phyloP scores from a whole-genome alignment of 2,888 invertebrate species.

The Macaria liturata region DNA sequence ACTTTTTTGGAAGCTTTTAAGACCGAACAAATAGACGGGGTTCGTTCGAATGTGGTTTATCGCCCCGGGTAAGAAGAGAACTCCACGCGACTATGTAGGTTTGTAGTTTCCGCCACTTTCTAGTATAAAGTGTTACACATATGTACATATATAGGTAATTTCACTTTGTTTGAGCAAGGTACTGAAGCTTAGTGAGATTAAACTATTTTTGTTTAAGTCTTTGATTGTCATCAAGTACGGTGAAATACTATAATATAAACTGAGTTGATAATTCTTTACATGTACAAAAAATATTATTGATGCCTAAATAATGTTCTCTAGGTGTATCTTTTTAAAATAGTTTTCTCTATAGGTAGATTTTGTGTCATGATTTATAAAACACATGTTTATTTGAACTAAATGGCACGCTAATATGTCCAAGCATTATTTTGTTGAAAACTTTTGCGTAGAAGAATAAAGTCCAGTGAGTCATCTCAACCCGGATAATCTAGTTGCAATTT shows the following conservation, averaged over 20 bases:
- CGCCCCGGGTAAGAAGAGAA: conserved; percentile 27
- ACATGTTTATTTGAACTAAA: no score
- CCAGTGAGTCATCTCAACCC: conserved; percentile 41
- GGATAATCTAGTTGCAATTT: conserved; percentile 48
- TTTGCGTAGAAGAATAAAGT: no score
- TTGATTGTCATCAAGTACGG: no score
- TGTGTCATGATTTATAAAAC: no score
- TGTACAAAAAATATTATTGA: no score
- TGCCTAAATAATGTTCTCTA: no score
- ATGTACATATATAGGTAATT: neutral
- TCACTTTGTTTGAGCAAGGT: neutral
- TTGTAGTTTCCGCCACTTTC: conserved; percentile 17
- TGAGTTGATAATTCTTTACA: no score
- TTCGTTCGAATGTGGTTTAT: conserved; percentile 34
- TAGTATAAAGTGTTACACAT: neutral
- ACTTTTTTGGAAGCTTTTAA: conserved; percentile 54
- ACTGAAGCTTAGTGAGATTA: conserved; percentile 20
- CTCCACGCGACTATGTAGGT: conserved; percentile 17
- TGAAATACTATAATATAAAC: no score
- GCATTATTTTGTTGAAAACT: no score
- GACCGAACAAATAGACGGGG: conserved; percentile 39
- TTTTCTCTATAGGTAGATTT: no score
- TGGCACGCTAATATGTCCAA: no score
- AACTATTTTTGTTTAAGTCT: conserved; percentile 4
- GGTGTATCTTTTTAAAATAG: no score